phyloP scores from a whole-genome alignment of 2,888 invertebrate genomes.

The Hirtodrosophila cameraria region DNA sequence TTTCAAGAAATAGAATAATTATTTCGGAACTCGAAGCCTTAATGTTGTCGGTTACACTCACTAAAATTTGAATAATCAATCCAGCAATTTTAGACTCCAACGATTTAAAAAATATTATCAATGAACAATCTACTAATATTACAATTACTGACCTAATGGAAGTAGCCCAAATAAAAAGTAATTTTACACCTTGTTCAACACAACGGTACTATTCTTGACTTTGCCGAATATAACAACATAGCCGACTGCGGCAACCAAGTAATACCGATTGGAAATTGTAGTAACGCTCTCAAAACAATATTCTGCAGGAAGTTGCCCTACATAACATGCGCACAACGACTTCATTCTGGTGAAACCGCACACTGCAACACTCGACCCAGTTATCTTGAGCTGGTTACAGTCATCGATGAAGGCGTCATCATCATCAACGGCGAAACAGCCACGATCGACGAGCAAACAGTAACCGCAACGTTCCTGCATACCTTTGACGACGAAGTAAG shows the following conservation, averaged over 20 bases:
- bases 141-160: conserved; percentile 17
- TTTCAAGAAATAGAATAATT: not conserved
- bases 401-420: too few relatives aligned
- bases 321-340: conserved; percentile 5
- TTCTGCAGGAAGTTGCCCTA: conserved; percentile 2
- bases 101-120: conserved; percentile 18
- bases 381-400: not conserved
- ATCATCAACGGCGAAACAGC: too few relatives aligned
- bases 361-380: not conserved
- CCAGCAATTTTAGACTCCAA: not conserved
- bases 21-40: too few relatives aligned
- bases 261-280: conserved; percentile 7
- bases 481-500: too few relatives aligned
- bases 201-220: conserved; percentile 11
- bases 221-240: conserved; percentile 1
- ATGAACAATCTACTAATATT: conserved; percentile 30
- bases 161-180: conserved; percentile 6
- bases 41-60: too few relatives aligned
- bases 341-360: conserved; percentile 1
- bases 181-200: conserved; percentile 28
- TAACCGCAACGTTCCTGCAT: too few relatives aligned
- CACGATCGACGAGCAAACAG: too few relatives aligned
- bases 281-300: not conserved
- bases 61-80: not conserved
- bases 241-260: conserved; percentile 7